phyloP scores from a whole-genome alignment of 2,113 vertebrate genomes.

The Boulengeromyrus knoepffleri region DNA sequence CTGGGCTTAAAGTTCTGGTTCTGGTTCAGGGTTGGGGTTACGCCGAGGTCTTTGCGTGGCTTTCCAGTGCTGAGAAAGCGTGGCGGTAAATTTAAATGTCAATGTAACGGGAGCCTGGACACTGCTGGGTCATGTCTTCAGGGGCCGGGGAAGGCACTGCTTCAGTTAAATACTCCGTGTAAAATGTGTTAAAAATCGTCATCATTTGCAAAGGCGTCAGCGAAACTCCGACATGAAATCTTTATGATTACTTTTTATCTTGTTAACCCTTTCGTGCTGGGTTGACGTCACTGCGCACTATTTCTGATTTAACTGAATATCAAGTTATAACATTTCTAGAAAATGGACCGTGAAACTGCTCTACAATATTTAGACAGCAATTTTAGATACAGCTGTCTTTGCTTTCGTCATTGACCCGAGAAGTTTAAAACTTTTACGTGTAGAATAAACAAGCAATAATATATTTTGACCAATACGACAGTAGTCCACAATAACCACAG shows the following conservation, averaged over 20 bases:
- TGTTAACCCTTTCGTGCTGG: not conserved
- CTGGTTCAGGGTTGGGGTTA: not conserved
- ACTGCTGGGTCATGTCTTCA: not conserved
- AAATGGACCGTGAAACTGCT: not conserved
- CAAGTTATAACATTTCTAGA: not conserved
- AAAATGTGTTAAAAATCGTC: not conserved
- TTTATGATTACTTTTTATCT: not conserved
- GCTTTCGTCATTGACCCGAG: not conserved
- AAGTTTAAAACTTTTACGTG: not conserved
- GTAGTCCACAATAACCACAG: not conserved
- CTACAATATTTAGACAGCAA: not conserved
- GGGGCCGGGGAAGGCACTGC: not conserved
- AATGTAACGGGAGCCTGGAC: not conserved
- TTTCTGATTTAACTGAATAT: not conserved
- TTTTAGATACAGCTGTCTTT: not conserved
- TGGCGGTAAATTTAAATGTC: not conserved
- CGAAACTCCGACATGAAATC: not conserved
- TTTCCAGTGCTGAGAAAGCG: not conserved
- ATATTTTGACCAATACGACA: not conserved
- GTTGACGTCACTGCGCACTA: not conserved
- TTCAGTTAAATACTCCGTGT: not conserved
- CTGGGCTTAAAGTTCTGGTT: no score
- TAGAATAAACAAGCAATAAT: not conserved
- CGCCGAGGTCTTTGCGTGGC: not conserved
- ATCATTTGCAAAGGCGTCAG: not conserved